These are phyloP conservation scores for Petrolisthes cinctipes DNA, from an alignment of 2,888 invertebrate species.

Conservation along the genomic window DNA sequence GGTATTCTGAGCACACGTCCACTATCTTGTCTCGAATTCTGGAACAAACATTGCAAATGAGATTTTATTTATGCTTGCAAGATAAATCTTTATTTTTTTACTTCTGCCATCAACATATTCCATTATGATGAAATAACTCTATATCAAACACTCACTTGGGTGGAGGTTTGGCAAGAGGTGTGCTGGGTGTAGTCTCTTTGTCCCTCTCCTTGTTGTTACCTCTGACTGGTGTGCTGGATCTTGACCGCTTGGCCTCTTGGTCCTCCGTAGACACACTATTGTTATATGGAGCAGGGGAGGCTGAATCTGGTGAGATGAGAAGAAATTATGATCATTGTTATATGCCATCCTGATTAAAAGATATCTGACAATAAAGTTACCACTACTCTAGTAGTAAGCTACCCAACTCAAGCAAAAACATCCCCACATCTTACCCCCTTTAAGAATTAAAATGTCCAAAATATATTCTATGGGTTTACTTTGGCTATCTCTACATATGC, in stretches of 20 bases:
- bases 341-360: too few species aligned
- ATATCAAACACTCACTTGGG: constrained; percentile 12
- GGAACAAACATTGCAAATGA: neutral
- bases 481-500: too few species aligned
- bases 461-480: too few species aligned
- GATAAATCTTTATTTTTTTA: too few species aligned
- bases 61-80: too few species aligned
- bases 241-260: constrained; percentile 22
- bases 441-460: too few species aligned
- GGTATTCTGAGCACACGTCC: constrained; percentile 77
- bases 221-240: constrained; percentile 19
- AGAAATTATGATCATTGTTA: too few species aligned
- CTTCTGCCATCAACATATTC: too few species aligned
- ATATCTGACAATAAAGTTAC: too few species aligned
- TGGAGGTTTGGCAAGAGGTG: constrained; percentile 13
- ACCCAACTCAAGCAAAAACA: too few species aligned
- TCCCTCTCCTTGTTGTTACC: constrained; percentile 13
- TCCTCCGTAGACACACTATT: neutral
- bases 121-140: neutral
- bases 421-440: too few species aligned
- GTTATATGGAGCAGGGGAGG: neutral
- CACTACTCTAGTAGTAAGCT: too few species aligned
- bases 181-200: neutral
- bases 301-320: neutral
- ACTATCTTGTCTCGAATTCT: constrained; percentile 60